Conservation (phyloP, 2,888 invertebrate genomes). For the Apamea sordens region DNA sequence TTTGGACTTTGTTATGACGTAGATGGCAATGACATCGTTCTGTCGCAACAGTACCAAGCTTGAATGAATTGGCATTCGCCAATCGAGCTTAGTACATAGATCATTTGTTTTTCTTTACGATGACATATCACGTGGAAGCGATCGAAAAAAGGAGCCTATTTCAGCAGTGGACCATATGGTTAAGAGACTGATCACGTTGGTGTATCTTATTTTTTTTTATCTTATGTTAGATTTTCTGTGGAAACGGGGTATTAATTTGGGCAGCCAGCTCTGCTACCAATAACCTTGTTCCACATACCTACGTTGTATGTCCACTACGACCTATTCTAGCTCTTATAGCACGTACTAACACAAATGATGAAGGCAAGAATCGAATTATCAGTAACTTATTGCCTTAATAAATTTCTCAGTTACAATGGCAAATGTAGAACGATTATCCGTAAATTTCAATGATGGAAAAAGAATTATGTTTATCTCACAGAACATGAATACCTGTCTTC, state of each 20-base stretch:
- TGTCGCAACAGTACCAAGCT: neutral
- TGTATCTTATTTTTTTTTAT: neutral
- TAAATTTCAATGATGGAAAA: neutral
- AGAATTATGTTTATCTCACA: neutral
- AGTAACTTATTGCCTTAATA: neutral
- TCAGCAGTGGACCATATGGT: neutral
- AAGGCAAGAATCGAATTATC: neutral
- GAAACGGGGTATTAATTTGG: neutral
- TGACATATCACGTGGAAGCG: neutral
- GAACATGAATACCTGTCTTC: neutral
- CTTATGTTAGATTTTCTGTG: neutral
- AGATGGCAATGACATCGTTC: slow-evolving; percentile 20
- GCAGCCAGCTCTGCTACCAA: too few species aligned
- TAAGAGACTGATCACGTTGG: neutral
- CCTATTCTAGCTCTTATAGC: neutral
- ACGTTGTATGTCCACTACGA: neutral
- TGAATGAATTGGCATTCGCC: neutral
- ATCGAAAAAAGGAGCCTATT: neutral
- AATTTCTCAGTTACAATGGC: neutral
- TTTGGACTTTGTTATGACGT: slow-evolving; percentile 16
- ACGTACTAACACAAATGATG: neutral
- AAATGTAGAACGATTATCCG: neutral
- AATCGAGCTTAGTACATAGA: neutral
- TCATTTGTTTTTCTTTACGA: neutral
- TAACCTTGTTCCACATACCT: neutral